These are phyloP conservation scores for Borostomias antarcticus DNA, from an alignment of 2,797 vertebrate genomes.

Conservation along the genomic window DNA sequence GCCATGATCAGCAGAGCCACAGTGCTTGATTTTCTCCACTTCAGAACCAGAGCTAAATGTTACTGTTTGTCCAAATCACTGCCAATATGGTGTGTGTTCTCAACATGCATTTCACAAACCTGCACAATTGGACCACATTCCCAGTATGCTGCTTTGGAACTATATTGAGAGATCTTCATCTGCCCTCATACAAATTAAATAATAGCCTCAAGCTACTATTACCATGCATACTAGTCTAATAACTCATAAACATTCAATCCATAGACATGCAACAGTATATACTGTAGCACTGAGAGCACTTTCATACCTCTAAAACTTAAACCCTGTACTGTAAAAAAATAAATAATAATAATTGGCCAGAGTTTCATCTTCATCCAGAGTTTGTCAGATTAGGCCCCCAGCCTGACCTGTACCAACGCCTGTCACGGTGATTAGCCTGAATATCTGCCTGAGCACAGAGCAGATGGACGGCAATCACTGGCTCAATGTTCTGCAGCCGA, in stretches of 20 bases:
- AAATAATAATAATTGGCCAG: not conserved
- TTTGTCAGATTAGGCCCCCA: conserved; percentile 41
- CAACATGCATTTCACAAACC: conserved; percentile 16
- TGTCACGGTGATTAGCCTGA: conserved; percentile 62
- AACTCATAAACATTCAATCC: too few relatives aligned
- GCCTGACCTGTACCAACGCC: conserved; percentile 44
- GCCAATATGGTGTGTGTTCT: conserved; percentile 28
- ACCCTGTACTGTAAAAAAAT: too few relatives aligned
- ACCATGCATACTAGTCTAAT: not conserved
- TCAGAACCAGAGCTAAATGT: not conserved
- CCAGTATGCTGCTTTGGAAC: conserved; percentile 30
- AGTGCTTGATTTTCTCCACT: not conserved
- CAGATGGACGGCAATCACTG: conserved; percentile 74
- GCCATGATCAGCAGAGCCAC: too few relatives aligned
- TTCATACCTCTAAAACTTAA: too few relatives aligned
- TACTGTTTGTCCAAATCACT: not conserved
- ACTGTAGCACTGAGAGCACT: not conserved
- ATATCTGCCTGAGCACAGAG: conserved; percentile 53
- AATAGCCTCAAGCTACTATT: conserved; percentile 49
- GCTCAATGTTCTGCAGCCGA: conserved; percentile 62
- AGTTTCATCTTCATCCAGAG: conserved; percentile 21
- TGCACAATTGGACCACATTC: conserved; percentile 28
- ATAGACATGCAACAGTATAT: too few relatives aligned
- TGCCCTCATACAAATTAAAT: conserved; percentile 50
- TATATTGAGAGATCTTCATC: conserved; percentile 42